Percentiles rank a stretch among this genome's conserved stretches.
Conservation (phyloP, 2,888 invertebrate species). For the Ichneumon xanthorius region DNA sequence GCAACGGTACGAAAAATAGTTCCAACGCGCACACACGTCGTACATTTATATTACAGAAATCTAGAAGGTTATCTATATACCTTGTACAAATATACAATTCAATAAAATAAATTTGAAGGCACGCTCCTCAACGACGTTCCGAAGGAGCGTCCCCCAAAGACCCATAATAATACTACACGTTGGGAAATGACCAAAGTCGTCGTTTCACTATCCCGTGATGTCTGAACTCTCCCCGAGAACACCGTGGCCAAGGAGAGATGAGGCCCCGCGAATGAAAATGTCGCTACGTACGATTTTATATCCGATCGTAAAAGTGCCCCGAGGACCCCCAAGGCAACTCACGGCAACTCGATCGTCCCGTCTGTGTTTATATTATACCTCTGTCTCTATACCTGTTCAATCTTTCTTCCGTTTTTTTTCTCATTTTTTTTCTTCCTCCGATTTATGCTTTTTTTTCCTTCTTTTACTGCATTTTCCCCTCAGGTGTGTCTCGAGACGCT, state of each 20-base stretch:
- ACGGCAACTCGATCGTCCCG: constrained; percentile 48
- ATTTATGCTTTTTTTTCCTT: not conserved
- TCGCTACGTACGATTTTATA: constrained; percentile 67
- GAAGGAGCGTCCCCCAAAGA: constrained; percentile 31
- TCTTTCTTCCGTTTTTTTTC: constrained; percentile 11
- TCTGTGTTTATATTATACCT: constrained; percentile 37
- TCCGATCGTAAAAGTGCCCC: constrained; percentile 64
- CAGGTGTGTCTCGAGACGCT: constrained; percentile 11
- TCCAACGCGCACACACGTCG: not conserved
- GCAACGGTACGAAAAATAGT: not conserved
- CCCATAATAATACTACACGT: constrained; percentile 58
- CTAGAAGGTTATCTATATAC: not conserved
- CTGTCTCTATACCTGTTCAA: constrained; percentile 19
- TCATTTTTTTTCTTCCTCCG: not conserved
- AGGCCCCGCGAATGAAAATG: constrained; percentile 64
- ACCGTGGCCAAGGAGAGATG: constrained; percentile 19
- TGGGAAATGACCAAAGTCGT: constrained; percentile 55
- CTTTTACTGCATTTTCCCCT: constrained; percentile 9
- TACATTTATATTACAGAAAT: not conserved
- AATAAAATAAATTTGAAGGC: constrained; percentile 4
- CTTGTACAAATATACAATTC: not conserved
- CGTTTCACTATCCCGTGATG: constrained; percentile 52
- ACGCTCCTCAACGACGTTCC: constrained; percentile 26
- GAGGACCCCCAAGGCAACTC: constrained; percentile 52
- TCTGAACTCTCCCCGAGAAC: not conserved